Conservation (phyloP, 2,797 vertebrate species). For the Chanos chanos region DNA sequence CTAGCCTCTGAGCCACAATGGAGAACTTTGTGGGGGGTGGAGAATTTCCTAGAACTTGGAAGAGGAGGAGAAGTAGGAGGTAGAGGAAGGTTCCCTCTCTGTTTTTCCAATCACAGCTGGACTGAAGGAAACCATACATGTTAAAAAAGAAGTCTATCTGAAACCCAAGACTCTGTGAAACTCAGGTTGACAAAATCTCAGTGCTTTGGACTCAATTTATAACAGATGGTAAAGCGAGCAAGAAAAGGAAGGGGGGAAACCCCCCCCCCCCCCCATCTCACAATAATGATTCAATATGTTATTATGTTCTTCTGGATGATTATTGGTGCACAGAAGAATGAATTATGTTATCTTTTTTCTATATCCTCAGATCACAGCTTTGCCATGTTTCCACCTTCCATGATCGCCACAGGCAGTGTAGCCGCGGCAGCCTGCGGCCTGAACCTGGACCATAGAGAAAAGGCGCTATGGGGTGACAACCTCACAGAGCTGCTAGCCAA, state of each 20-base stretch:
- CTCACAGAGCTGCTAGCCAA: conserved; percentile 91
- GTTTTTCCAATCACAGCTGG: conserved; percentile 68
- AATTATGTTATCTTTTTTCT: conserved; percentile 22
- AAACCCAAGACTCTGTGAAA: conserved; percentile 57
- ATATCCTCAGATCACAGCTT: conserved; percentile 81
- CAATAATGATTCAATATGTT: conserved; percentile 8
- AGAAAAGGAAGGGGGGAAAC: neutral
- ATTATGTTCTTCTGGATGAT: conserved; percentile 7
- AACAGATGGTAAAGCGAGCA: conserved; percentile 32
- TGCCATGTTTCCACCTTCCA: conserved; percentile 93
- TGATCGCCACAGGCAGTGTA: conserved; percentile 95
- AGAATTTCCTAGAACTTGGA: conserved; percentile 45
- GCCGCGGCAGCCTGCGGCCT: conserved; percentile 92
- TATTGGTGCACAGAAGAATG: conserved; percentile 19
- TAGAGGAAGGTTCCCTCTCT: conserved; percentile 51
- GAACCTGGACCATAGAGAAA: conserved; percentile 80
- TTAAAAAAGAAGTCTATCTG: conserved; percentile 45
- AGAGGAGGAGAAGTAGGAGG: conserved; percentile 55
- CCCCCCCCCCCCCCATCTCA: neutral
- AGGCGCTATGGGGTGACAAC: conserved; percentile 74
- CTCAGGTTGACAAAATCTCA: conserved; percentile 44
- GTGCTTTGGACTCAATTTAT: conserved; percentile 2
- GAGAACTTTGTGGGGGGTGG: neutral
- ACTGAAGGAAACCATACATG: conserved; percentile 53
- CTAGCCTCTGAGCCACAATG: conserved; percentile 30